Percentiles rank a stretch among this genome's conserved stretches.
Evolutionary conservation across 2,888 invertebrate genomes (phyloP).

Genomic region (Pristionchus japonicus): DNA sequence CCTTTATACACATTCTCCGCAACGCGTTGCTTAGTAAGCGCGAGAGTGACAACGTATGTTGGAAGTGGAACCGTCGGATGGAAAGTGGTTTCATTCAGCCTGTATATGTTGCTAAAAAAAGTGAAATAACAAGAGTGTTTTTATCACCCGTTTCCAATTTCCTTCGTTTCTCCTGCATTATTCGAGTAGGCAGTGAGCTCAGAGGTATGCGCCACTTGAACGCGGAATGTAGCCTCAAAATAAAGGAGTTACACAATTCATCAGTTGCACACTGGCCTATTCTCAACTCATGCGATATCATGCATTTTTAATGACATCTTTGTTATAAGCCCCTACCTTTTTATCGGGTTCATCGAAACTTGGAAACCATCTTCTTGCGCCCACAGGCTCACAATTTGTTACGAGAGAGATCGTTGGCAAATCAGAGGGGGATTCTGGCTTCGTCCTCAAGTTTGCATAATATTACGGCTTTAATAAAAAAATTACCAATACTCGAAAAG

Average conservation of each 20-base stretch:
- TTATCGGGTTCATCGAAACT: conserved; percentile 28
- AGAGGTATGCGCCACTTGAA: not conserved
- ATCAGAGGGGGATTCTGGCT: not conserved
- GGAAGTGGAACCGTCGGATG: not conserved
- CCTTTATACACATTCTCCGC: not conserved
- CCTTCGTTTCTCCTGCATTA: not conserved
- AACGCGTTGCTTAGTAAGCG: not conserved
- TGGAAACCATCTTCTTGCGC: not conserved
- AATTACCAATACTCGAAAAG: not conserved
- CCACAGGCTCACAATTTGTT: not conserved
- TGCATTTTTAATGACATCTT: too few species aligned
- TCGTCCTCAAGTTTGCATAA: not conserved
- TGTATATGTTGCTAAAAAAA: not conserved
- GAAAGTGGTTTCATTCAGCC: not conserved
- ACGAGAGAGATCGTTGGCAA: not conserved
- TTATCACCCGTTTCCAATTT: not conserved
- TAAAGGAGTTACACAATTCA: too few species aligned
- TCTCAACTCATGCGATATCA: too few species aligned
- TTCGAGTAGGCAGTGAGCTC: not conserved
- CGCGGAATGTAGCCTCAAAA: not conserved
- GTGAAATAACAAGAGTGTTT: not conserved
- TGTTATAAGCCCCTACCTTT: not conserved
- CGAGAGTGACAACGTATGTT: not conserved
- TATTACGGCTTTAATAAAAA: not conserved
- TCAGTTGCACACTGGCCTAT: too few species aligned